phyloP scores from a whole-genome alignment of 2,888 invertebrate genomes.

The Drosophila fungiperda region DNA sequence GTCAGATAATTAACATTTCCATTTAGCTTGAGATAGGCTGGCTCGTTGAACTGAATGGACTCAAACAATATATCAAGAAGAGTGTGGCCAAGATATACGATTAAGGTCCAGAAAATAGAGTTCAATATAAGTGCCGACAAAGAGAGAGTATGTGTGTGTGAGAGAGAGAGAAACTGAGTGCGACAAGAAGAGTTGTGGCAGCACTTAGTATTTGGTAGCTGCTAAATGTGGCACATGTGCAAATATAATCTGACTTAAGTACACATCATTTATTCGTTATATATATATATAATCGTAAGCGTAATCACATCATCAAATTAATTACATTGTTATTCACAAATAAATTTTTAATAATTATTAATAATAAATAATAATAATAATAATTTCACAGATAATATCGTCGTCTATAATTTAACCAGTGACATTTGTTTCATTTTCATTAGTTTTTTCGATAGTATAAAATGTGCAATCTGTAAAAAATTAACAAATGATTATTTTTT shows the following conservation, averaged over 20 bases:
- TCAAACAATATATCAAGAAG: constrained; percentile 50
- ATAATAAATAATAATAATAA: too few species aligned
- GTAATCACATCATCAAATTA: neutral
- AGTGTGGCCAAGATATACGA: constrained; percentile 31
- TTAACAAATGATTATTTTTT: neutral
- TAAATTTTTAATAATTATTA: too few species aligned
- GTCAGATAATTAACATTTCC: constrained; percentile 79
- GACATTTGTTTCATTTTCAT: neutral
- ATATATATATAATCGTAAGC: neutral
- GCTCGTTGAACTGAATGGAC: constrained; percentile 2
- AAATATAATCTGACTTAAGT: neutral
- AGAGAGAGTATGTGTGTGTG: neutral
- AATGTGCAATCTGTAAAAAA: constrained; percentile 1
- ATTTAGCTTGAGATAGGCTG: constrained; percentile 44
- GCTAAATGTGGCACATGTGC: neutral
- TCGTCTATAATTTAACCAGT: too few species aligned
- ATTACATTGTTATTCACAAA: neutral
- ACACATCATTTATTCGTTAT: constrained; percentile 4
- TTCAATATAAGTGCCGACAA: neutral
- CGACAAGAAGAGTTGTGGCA: constrained; percentile 48
- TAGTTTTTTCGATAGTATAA: neutral
- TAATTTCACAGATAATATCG: too few species aligned
- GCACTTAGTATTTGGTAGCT: constrained; percentile 17
- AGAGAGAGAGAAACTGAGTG: constrained; percentile 14
- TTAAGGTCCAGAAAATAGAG: neutral